Evolutionary conservation across 2,113 vertebrate species (phyloP), one percentile per base, ranked within the genome.

Genomic region (Condylura cristata): DNA sequence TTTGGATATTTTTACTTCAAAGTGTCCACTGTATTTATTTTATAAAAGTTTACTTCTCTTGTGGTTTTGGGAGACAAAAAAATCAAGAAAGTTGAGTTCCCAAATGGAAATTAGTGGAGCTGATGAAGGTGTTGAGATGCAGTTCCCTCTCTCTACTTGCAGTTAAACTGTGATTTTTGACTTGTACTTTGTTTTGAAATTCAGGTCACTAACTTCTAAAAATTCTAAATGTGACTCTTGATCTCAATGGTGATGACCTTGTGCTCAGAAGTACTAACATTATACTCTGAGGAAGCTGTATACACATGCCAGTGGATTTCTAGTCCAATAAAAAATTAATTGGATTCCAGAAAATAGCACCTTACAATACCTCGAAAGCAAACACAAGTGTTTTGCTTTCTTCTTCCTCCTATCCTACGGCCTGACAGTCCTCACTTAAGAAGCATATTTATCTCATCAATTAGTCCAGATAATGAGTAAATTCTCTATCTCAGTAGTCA

Each of bases 1-100:
- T 89, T 82, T 91, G 32, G 80, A 78, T 95, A 84, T 95, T 93
- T 96, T 95, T 89, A 92, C 65, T 96, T 94, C 94, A 87, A 70
- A 96, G 85, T 60, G 24, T 94, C 86, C 70, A 68, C 92, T 10
- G 22, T 70, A 70, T 82, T 94, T 90, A 78, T 96, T 86, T 96
- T 75, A 83, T 71, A 22, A 41, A 92, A 34, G 51, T 83, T 93
- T 94, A 17, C 93, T 95, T 94, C 34, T 91, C 53, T 88, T 32
- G 32, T 93, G 58, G 63, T 93, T 48, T 80, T 95, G 91, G 51
- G 16, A 2, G 30, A 22, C 0, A 8, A 37, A 87, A 92, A 87
- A 92, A 20, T 78, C 32, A 61, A 84, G 61, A 83, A 91, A 88
- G 82, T 71, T 71, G 68, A 93, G 3, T 41, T 92, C 46, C 81